Base-by-base conservation (phyloP, 2,888 invertebrate species). In the Polyploca ridens region DNA sequence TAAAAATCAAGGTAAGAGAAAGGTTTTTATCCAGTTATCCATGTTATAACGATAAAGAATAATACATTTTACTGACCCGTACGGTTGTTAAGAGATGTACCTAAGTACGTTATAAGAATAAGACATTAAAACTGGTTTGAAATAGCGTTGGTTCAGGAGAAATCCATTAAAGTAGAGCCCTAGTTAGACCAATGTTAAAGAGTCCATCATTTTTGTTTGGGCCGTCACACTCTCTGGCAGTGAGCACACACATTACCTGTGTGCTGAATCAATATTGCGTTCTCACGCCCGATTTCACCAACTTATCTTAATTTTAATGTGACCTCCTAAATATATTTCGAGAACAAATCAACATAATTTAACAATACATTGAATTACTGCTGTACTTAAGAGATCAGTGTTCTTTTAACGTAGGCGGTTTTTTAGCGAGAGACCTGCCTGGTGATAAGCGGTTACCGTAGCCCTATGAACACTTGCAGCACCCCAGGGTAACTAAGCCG, bases 161-260 rank as follows among this genome's bases (percentile, higher is more conserved):
- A 41, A 41, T 41, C 33, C 27, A 41, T 11, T 41, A 60, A 60
- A 6, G 11, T 35, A 38, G 41, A 60, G 60, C 60, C 60, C 60
- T 60, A 16, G 60, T 60, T 19, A 41, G 44, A 6, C 41, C 27
- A 54, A 19, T 19, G 54, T 19, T 16, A n/a, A 27, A 49, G 49
- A 8, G 38, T 35, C 35, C 41, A 54, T 49, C 63, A 41, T 63
- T 41, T 41, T 61, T 63, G 60, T 65, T 64, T 63, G 63, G 46
- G 62, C 62, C 65, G 67, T 63, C 67, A 65, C 67, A 65, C 63
- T 62, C 62, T 62, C 65, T 58, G 63, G 61, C 65, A 63, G 62
- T 62, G 44, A 57, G 63, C 54, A 62, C 35, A 62, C 41, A 58
- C 62, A 63, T 63, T 62, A 58, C 61, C 60, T 27, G 61, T 61